Evolutionary conservation across 53 echinoderm and acorn worm species (phyloP), one percentile per base, ranked within the genome.

Genomic region (Crossaster papposus): DNA sequence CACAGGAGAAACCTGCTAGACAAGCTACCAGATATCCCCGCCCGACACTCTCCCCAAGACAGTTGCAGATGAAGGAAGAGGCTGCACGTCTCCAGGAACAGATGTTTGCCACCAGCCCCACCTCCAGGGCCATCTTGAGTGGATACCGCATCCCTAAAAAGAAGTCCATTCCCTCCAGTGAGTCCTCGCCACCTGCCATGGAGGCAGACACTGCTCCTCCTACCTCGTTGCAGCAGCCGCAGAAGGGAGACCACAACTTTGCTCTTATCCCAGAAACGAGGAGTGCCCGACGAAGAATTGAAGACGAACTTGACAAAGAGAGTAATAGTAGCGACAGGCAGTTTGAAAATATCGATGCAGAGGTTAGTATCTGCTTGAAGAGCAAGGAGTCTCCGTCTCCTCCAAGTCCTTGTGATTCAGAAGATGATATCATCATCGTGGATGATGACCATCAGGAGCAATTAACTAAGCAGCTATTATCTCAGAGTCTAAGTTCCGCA

Each of bases 111-210:
- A 70, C 87, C 30, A 88, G 91, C 54, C 73, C 90, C 18, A 81
- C 91, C 5, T 91, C 89, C 3, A 36, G 91, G 78, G 70, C 81
- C 83, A 91, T 91, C 71, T 84, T 93, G 14, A 93, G 91, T 36
- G 82, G 91, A 15, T 93, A 93, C 80, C 91, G 91, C 86, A 94
- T 92, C 88, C 94, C 94, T 20, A 94, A 94, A 88, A 94, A 92
- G 79, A 94, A 94, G 78, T 90, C 90, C 20, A 83, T 86, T 79
- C 81, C 90, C n/a, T 79, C 90, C 28, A 51, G 73, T 51, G 74
- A 82, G 63, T 75, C 77, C 76, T 87, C 87, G 22, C 87, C 87
- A 36, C 87, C 87, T 14, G 87, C 87, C 62, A 76, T 77, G 37
- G 87, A 87, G 77, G 87, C 76, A 35, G 87, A 87, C 77, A 75